These are phyloP conservation scores for Rhagonycha fulva DNA, from an alignment of 2,888 invertebrate genomes.

Conservation along the genomic window DNA sequence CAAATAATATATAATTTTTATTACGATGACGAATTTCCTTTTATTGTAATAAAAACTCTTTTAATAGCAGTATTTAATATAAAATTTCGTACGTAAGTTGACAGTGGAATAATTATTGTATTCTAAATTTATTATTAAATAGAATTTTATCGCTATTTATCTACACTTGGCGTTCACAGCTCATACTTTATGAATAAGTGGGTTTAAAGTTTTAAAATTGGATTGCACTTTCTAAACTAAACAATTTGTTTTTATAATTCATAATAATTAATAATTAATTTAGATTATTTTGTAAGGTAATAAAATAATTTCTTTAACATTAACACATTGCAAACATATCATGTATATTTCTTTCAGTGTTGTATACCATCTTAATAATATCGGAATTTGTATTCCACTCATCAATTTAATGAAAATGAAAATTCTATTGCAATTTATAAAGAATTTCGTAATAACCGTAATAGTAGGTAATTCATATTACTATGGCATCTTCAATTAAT, in stretches of 20 bases:
- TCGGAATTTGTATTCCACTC: neutral
- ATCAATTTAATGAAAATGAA: neutral
- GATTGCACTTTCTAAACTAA: neutral
- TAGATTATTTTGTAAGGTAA: neutral
- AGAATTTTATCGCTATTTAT: neutral
- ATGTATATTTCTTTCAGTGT: neutral
- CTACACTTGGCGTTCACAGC: neutral
- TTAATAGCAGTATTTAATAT: neutral
- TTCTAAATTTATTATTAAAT: neutral
- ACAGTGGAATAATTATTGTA: neutral
- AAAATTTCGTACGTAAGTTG: neutral
- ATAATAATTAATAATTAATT: neutral
- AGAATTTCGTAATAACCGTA: neutral
- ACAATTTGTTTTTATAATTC: neutral
- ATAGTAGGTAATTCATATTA: neutral
- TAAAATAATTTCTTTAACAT: neutral
- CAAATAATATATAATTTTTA: neutral
- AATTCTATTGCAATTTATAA: neutral
- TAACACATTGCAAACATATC: neutral
- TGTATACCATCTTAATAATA: neutral
- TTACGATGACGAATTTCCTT: neutral
- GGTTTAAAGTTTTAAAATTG: neutral
- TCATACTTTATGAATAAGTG: neutral
- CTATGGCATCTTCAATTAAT: neutral
- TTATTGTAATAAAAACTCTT: neutral